A percentile compares a stretch with the other conserved stretches of the same genome.
These are phyloP conservation scores for Darevskia mixta DNA, from an alignment of 2,797 vertebrate genomes.

Conservation along the genomic window DNA sequence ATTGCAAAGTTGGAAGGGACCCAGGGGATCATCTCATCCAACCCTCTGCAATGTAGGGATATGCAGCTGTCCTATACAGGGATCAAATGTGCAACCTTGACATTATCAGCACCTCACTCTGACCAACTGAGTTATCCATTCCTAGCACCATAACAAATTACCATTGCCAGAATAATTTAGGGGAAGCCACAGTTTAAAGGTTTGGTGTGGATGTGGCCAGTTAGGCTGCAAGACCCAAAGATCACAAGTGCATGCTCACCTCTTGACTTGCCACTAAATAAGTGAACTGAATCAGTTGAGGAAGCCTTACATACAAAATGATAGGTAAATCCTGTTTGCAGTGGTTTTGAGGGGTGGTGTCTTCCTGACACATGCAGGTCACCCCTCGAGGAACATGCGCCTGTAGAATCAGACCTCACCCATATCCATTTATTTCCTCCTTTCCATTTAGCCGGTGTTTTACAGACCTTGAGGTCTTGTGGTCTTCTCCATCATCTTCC, in stretches of 20 bases:
- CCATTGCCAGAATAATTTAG: no score
- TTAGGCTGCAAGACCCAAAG: background rate
- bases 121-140: no score
- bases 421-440: conserved; percentile 45
- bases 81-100: no score
- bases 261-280: background rate
- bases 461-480: conserved; percentile 87
- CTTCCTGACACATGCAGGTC: background rate
- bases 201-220: no score
- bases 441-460: conserved; percentile 80
- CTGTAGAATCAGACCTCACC: conserved; percentile 7
- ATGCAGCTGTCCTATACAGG: no score
- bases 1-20: no score
- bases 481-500: conserved; percentile 88
- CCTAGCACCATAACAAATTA: no score
- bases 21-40: no score
- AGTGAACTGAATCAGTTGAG: background rate
- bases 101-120: no score
- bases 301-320: background rate
- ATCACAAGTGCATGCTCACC: background rate
- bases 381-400: no score
- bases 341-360: background rate
- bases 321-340: background rate
- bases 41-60: no score
- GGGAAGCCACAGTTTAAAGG: no score